phyloP scores from a whole-genome alignment of 2,888 invertebrate species.

The Lasiommata megera region DNA sequence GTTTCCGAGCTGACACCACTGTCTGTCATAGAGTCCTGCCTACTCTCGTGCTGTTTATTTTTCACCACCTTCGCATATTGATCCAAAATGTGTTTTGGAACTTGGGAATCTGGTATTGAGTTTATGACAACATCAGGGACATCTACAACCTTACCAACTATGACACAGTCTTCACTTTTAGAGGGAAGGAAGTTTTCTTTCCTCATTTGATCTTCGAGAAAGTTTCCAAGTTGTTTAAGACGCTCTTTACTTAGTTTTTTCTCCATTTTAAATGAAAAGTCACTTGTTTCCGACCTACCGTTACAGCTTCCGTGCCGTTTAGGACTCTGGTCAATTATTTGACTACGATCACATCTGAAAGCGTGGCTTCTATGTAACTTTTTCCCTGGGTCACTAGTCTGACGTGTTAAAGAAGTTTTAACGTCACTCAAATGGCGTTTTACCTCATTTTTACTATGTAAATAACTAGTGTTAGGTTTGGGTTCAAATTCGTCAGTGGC shows the following conservation, averaged over 20 bases:
- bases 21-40: conserved; percentile 69
- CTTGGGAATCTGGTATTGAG: conserved; percentile 64
- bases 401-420: conserved; percentile 62
- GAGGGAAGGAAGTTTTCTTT: conserved; percentile 62
- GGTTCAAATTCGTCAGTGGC: conserved; percentile 34
- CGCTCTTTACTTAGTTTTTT: conserved; percentile 64
- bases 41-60: conserved; percentile 54
- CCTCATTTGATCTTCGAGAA: conserved; percentile 70
- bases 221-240: conserved; percentile 60
- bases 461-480: conserved; percentile 63
- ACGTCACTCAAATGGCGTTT: conserved; percentile 52
- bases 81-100: conserved; percentile 70
- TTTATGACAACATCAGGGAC: conserved; percentile 34
- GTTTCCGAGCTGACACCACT: conserved; percentile 77
- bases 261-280: conserved; percentile 61
- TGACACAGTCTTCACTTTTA: conserved; percentile 18
- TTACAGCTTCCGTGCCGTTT: conserved; percentile 66
- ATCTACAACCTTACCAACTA: conserved; percentile 39
- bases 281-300: conserved; percentile 63
- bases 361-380: conserved; percentile 82
- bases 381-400: conserved; percentile 75
- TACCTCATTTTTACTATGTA: conserved; percentile 59
- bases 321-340: conserved; percentile 54
- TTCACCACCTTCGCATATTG: conserved; percentile 74
- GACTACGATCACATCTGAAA: conserved; percentile 77